These are phyloP conservation scores for Neogale vison DNA, from an alignment of 2,113 vertebrate genomes.

Conservation along the genomic window DNA sequence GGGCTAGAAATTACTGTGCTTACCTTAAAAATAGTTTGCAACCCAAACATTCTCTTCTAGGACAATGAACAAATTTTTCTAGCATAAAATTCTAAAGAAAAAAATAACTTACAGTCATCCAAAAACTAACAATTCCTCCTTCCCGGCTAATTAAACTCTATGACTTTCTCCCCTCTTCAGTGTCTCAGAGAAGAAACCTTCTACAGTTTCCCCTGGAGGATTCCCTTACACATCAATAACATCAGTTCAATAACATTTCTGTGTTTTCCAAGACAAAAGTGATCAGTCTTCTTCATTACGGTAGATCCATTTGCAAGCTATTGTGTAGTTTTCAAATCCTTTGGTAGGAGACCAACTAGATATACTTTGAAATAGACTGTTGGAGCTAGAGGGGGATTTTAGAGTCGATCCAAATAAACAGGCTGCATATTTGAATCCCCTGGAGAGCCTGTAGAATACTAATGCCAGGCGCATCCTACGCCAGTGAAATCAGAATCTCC, in stretches of 20 bases:
- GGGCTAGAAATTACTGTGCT: constrained; percentile 1
- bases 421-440: not conserved
- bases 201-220: not conserved
- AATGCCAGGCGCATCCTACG: fast-evolving
- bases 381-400: not conserved
- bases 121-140: constrained; percentile 1
- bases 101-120: constrained; percentile 16
- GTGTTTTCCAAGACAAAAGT: constrained; percentile 24
- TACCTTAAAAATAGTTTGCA: constrained; percentile 46
- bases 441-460: not conserved
- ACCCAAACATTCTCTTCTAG: constrained; percentile 16
- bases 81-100: not conserved
- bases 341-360: not conserved
- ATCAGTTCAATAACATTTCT: constrained; percentile 35
- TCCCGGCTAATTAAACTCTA: not conserved
- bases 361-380: not conserved
- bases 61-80: constrained; percentile 1
- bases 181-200: not conserved
- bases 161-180: not conserved
- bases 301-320: not conserved
- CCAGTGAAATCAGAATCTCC: not conserved
- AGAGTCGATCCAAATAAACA: not conserved
- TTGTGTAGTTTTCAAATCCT: not conserved
- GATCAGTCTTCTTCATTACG: constrained; percentile 1
- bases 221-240: not conserved